Conservation (phyloP, 2,888 invertebrate genomes). For the Hydrotaea cyrtoneurina region DNA sequence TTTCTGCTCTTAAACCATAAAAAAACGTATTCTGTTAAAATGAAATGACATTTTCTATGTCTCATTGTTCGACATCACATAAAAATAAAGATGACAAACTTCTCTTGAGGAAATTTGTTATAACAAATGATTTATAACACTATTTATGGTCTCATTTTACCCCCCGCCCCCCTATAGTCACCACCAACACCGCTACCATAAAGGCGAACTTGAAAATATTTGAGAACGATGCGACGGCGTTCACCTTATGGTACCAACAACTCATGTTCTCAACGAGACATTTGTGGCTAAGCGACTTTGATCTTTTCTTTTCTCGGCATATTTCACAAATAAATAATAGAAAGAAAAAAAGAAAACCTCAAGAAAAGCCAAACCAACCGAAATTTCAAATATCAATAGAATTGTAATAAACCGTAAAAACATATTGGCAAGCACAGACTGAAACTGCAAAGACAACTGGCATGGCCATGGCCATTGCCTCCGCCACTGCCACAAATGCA, state of each 20-base stretch:
- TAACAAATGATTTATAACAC: slow-evolving; percentile 35
- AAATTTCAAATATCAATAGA: slow-evolving; percentile 61
- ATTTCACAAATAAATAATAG: neutral
- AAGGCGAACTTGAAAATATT: neutral
- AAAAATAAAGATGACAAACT: slow-evolving; percentile 57
- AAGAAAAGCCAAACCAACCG: slow-evolving; percentile 10
- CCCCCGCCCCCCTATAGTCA: neutral
- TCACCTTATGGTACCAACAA: slow-evolving; percentile 49
- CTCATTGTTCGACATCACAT: slow-evolving; percentile 42
- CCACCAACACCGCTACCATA: neutral
- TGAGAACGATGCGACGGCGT: neutral
- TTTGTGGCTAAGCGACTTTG: slow-evolving; percentile 53
- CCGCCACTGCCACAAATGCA: neutral
- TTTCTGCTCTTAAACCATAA: neutral
- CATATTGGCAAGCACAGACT: slow-evolving; percentile 34
- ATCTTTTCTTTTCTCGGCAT: slow-evolving; percentile 45
- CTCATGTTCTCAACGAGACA: slow-evolving; percentile 45
- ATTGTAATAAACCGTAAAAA: slow-evolving; percentile 53
- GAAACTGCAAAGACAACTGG: neutral
- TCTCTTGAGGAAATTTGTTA: slow-evolving; percentile 57
- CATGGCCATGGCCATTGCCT: neutral
- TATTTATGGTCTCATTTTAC: slow-evolving; percentile 51
- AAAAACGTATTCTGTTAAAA: neutral
- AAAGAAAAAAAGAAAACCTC: neutral
- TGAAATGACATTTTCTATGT: slow-evolving; percentile 39